phyloP scores from a whole-genome alignment of 1,140 invertebrate genomes.

The Pseudomyrmex pallidus region DNA sequence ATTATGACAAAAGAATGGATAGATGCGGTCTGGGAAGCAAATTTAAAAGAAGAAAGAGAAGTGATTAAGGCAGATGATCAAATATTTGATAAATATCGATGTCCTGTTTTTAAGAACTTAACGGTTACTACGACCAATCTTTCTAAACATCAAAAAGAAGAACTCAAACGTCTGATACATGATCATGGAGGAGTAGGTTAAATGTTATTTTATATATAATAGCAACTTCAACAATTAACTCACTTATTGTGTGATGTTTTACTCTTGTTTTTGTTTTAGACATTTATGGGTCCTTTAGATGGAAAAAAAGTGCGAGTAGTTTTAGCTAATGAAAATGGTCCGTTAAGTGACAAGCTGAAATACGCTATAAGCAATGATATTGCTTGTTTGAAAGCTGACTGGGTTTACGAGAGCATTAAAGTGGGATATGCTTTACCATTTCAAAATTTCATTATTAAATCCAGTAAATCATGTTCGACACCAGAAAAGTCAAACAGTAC shows the following conservation, averaged over 20 bases:
- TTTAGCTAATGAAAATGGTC: slow-evolving; percentile 82
- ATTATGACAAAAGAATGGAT: slow-evolving; percentile 94
- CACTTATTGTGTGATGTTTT: slow-evolving; percentile 9
- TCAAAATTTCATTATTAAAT: slow-evolving; percentile 87
- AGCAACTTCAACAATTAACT: not conserved
- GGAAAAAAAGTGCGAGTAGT: slow-evolving; percentile 80
- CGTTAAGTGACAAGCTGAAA: slow-evolving; percentile 92
- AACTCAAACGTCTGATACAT: slow-evolving; percentile 90
- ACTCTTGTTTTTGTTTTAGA: slow-evolving; percentile 68
- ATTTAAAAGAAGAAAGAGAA: slow-evolving; percentile 86
- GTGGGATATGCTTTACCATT: slow-evolving; percentile 90
- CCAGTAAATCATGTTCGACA: slow-evolving; percentile 86
- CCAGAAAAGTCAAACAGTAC: slow-evolving; percentile 84
- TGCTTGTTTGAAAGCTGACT: slow-evolving; percentile 89
- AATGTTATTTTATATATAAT: slow-evolving; percentile 27
- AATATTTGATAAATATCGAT: slow-evolving; percentile 88
- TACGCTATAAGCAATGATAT: slow-evolving; percentile 91
- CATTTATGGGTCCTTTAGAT: slow-evolving; percentile 80
- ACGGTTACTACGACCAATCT: slow-evolving; percentile 93
- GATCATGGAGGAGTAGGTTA: slow-evolving; percentile 89
- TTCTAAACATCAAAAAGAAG: slow-evolving; percentile 87
- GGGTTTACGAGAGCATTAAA: slow-evolving; percentile 92
- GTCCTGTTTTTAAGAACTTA: slow-evolving; percentile 93
- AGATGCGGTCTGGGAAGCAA: slow-evolving; percentile 91
- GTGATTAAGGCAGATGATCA: slow-evolving; percentile 88